Conservation (phyloP, 1,140 invertebrate genomes). For the honey bee (Apis mellifera) region Amel_HAv3.1 CM009932.2:7798001-7798500, state of each 20-base stretch:
- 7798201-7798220: conserved; percentile 46
- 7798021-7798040: neutral
- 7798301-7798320: conserved; percentile 43
- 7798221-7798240: conserved; percentile 35
- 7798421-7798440: conserved; percentile 26
- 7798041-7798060: no score
- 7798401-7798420: neutral
- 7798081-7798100: conserved; percentile 4
- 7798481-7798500: conserved; percentile 47
- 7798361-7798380: conserved; percentile 2
- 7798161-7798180: conserved; percentile 35
- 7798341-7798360: conserved; percentile 18
- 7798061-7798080: no score
- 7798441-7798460: conserved; percentile 33
- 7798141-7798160: conserved; percentile 46
- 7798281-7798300: conserved; percentile 18
- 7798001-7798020: neutral
- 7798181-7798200: conserved; percentile 12
- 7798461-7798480: conserved; percentile 27
- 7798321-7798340: conserved; percentile 30
- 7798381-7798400: conserved; percentile 17
- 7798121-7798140: conserved; percentile 31
- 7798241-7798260: conserved; percentile 39
- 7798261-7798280: conserved; percentile 39
- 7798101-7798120: conserved; percentile 12